These are phyloP conservation scores for Malurus melanocephalus DNA, from an alignment of 2,113 vertebrate genomes.

Conservation along the genomic window DNA sequence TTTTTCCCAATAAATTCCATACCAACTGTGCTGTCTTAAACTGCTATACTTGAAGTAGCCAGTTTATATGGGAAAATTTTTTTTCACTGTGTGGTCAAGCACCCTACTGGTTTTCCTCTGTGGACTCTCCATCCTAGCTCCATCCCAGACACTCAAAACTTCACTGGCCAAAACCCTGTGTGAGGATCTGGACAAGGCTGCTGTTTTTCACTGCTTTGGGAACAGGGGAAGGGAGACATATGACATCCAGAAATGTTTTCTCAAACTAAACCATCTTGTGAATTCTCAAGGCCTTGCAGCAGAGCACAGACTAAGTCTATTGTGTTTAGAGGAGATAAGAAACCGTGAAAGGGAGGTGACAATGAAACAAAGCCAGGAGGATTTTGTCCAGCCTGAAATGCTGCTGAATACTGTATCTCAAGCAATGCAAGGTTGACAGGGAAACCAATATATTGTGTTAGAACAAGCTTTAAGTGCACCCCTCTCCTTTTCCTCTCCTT, in stretches of 20 bases:
- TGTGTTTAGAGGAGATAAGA: slow-evolving; percentile 1
- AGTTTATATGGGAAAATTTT: not conserved
- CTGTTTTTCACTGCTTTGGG: not conserved
- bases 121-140: not conserved
- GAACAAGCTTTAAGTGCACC: not conserved
- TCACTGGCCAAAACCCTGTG: not conserved
- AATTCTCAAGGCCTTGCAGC: not conserved
- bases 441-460: not conserved
- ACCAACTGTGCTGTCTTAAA: not conserved
- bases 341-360: not conserved
- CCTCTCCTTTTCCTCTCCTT: not conserved
- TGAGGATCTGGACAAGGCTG: not conserved
- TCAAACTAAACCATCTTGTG: not conserved
- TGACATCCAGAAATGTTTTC: not conserved
- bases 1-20: not conserved
- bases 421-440: not conserved
- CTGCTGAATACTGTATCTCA: not conserved
- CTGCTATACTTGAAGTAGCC: not conserved
- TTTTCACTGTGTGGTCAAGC: not conserved
- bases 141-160: not conserved
- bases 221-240: not conserved
- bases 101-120: not conserved
- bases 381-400: not conserved
- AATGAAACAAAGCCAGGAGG: not conserved
- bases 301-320: not conserved